Conservation (phyloP, 2,888 invertebrate species). For the Helicoverpa assulta region DNA sequence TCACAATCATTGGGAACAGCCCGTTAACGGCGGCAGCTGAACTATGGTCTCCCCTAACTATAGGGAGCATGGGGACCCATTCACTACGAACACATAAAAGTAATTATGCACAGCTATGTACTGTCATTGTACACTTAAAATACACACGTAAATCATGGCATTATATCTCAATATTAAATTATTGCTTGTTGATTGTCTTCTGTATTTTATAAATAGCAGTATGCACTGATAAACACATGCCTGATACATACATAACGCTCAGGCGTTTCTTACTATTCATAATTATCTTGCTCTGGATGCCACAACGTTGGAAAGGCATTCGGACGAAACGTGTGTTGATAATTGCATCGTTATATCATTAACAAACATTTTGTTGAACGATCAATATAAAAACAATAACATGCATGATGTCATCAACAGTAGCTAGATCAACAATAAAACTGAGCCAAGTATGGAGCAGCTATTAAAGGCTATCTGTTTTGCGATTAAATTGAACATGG, state of each 20-base stretch:
- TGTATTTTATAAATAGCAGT: conserved; percentile 44
- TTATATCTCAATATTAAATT: conserved; percentile 14
- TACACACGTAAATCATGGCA: conserved; percentile 6
- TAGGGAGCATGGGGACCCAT: conserved; percentile 34
- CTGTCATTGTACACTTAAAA: conserved; percentile 15
- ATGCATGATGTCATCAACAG: conserved; percentile 69
- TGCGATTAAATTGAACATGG: conserved; percentile 50
- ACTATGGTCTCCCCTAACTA: conserved; percentile 27
- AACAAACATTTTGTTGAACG: conserved; percentile 72
- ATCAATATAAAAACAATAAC: conserved; percentile 73
- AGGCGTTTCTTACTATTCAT: conserved; percentile 52
- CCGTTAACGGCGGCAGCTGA: conserved; percentile 42
- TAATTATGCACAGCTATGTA: conserved; percentile 37
- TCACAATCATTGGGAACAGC: conserved; percentile 34
- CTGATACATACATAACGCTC: conserved; percentile 40
- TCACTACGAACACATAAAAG: conserved; percentile 32
- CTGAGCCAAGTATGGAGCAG: conserved; percentile 38
- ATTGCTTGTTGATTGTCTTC: conserved; percentile 26
- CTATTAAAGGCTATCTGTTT: conserved; percentile 45
- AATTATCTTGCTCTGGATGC: conserved; percentile 57
- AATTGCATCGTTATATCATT: conserved; percentile 67
- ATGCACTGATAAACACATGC: conserved; percentile 39
- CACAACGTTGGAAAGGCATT: conserved; percentile 64
- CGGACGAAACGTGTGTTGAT: conserved; percentile 67
- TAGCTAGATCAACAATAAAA: conserved; percentile 51